These are phyloP conservation scores for Sebastes vulpes DNA, from an alignment of 2,797 vertebrate genomes.

Conservation along the genomic window DNA sequence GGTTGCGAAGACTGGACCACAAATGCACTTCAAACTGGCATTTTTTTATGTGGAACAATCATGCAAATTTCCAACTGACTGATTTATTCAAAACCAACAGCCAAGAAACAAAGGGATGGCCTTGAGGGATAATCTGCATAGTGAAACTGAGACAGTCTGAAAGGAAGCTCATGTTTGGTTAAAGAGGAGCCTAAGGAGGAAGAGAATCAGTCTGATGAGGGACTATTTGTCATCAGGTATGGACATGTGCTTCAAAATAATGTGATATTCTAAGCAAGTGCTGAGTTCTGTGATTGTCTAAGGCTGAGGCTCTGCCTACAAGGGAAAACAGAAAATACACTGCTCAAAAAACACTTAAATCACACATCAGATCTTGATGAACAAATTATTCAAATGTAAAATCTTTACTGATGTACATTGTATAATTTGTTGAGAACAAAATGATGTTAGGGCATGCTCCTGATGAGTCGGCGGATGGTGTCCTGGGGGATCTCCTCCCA, in stretches of 20 bases:
- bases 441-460: too few relatives aligned
- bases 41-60: neutral
- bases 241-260: neutral
- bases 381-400: too few relatives aligned
- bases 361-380: too few relatives aligned
- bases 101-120: slow-evolving; percentile 34
- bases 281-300: neutral
- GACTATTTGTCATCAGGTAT: slow-evolving; percentile 27
- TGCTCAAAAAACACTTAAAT: too few relatives aligned
- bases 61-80: neutral
- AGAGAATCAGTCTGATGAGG: slow-evolving; percentile 31
- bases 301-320: neutral
- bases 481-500: too few relatives aligned
- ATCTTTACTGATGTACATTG: too few relatives aligned
- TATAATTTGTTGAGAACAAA: too few relatives aligned
- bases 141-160: slow-evolving; percentile 15
- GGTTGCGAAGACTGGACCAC: neutral
- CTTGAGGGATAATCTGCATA: slow-evolving; percentile 32
- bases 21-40: neutral
- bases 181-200: slow-evolving; percentile 26
- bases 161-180: slow-evolving; percentile 25
- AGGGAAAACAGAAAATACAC: neutral
- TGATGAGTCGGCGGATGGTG: too few relatives aligned
- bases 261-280: neutral
- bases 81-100: slow-evolving; percentile 24